A percentile compares a stretch with the other conserved stretches of the same genome.
phyloP scores from a whole-genome alignment of 2,113 vertebrate species.

The Prunella fulvescens region DNA sequence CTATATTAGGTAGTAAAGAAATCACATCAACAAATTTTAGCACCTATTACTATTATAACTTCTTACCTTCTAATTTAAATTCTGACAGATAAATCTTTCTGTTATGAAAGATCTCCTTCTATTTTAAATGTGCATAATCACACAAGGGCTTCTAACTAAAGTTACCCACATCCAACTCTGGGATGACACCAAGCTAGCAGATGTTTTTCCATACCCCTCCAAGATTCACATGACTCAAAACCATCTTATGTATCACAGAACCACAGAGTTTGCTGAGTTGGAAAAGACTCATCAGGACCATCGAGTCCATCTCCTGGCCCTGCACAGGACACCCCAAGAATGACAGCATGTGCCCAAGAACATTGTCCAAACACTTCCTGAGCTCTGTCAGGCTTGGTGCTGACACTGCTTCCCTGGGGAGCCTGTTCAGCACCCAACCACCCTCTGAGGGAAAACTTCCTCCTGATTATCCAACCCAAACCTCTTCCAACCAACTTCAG shows the following conservation, averaged over 20 bases:
- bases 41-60: neutral
- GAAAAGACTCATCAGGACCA: neutral
- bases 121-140: neutral
- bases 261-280: neutral
- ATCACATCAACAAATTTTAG: neutral
- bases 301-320: neutral
- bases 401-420: neutral
- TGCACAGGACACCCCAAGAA: neutral
- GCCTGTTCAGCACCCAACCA: neutral
- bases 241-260: neutral
- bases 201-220: neutral
- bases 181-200: neutral
- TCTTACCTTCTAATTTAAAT: neutral
- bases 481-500: neutral
- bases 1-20: neutral
- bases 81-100: neutral
- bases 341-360: fast-evolving
- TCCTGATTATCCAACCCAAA: neutral
- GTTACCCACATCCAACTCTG: neutral
- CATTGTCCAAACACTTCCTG: neutral
- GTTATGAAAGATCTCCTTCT: neutral
- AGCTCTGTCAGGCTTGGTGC: neutral
- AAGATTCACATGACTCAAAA: neutral
- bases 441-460: neutral
- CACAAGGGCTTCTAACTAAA: neutral